Evolutionary conservation across 2,888 invertebrate genomes (phyloP).

Genomic region (Limnephilus marmoratus): DNA sequence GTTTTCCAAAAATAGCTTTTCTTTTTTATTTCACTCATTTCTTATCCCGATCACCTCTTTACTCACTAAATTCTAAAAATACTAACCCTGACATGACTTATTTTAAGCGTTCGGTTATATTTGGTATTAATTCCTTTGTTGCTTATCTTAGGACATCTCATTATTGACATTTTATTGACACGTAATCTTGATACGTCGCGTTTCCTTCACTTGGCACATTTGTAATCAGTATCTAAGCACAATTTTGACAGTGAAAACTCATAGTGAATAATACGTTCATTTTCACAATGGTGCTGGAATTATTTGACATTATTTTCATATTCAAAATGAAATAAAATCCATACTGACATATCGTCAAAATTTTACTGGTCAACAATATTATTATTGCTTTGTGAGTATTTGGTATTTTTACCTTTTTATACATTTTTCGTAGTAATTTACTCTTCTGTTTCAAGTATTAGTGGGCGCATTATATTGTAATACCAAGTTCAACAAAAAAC

Average conservation of each 20-base stretch:
- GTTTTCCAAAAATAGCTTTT: background rate
- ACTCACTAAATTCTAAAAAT: background rate
- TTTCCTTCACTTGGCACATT: background rate
- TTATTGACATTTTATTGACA: background rate
- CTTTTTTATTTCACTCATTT: background rate
- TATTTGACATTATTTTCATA: too few species aligned
- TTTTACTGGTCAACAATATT: too few species aligned
- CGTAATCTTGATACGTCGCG: background rate
- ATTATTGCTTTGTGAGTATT: too few species aligned
- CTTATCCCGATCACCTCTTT: background rate
- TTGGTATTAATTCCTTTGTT: background rate
- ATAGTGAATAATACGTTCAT: background rate
- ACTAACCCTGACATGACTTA: background rate
- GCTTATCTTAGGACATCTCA: background rate
- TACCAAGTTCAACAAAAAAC: too few species aligned
- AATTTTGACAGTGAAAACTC: background rate
- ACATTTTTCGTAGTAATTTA: too few species aligned
- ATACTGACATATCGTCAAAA: too few species aligned
- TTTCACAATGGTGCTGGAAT: background rate
- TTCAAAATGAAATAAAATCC: too few species aligned
- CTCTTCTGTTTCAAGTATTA: too few species aligned
- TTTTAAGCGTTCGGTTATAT: background rate
- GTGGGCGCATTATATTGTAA: too few species aligned
- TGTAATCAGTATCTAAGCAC: background rate
- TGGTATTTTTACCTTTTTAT: too few species aligned